These are phyloP conservation scores for Rhea pennata DNA, from an alignment of 2,113 vertebrate genomes.

Conservation along the genomic window DNA sequence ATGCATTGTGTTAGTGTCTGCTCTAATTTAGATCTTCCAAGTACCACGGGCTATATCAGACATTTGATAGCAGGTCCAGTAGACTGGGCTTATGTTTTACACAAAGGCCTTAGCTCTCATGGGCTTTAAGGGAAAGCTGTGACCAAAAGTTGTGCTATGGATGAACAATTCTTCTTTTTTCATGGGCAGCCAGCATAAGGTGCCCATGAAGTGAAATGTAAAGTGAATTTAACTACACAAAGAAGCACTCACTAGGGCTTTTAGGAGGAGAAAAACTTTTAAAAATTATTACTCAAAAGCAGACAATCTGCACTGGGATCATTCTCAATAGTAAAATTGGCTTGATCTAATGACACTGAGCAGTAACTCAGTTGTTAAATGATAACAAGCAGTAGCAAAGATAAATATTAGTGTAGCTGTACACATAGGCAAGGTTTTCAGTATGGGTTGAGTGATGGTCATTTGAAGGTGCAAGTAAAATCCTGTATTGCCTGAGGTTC, in stretches of 20 bases:
- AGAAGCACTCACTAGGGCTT: not conserved
- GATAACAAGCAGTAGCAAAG: not conserved
- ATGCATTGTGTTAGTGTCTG: conserved; percentile 60
- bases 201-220: not conserved
- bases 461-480: not conserved
- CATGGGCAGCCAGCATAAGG: not conserved
- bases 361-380: fast-evolving
- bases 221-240: not conserved
- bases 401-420: not conserved
- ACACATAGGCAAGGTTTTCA: not conserved
- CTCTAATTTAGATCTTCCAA: conserved; percentile 78
- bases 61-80: not conserved
- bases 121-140: not conserved
- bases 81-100: not conserved
- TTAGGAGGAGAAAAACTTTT: not conserved
- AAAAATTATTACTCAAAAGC: not conserved
- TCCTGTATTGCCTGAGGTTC: not conserved
- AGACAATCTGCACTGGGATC: not conserved
- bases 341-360: not conserved
- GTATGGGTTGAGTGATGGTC: not conserved
- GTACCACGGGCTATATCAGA: not conserved
- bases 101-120: not conserved
- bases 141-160: not conserved
- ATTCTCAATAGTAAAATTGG: not conserved
- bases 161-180: conserved; percentile 9